Base-by-base conservation (phyloP, 1,140 invertebrate genomes). In the Cepaea nemoralis region DNA sequence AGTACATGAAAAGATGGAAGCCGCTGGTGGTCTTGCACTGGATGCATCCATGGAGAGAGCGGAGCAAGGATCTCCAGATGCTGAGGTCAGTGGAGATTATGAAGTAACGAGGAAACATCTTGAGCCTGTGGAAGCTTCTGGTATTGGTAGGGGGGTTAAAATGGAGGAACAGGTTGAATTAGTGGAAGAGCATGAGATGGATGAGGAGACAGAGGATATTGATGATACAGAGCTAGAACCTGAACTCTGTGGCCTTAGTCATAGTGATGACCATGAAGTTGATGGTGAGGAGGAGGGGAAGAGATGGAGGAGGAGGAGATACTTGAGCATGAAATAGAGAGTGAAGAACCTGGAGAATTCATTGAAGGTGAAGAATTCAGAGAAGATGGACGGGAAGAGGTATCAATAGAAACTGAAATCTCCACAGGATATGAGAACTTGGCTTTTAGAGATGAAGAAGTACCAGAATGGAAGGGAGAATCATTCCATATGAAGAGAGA, bases 391-490 rank as follows among this genome's bases (percentile, higher is more conserved):
- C 8, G 2, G 3, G 50, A 10, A 2, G 8, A 55, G 8, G 19
- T 55, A 19, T 10, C 8, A 16, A n/a, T n/a, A n/a, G 42, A 45
- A 10, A 16, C 8, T 16, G 70, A 73, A 74, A 77, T 80, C 70
- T 84, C 80, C 74, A 82, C 84, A 75, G 90, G 91, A 63, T 93
- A 91, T 90, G 92, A 93, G 80, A 93, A 93, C 85, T 91, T 91
- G 79, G 91, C 89, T 14, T 93, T 93, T 87, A 89, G 87, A 42
- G 92, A 91, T 31, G 91, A 91, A n/a, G 92, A 93, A 77, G 83
- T 83, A 59, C 90, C 90, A 90, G 19, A 76, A 48, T 50, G 55
- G 37, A 69, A 69, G 22, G n/a, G n/a, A 27, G 39, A 63, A 27
- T 63, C 55, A 50, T 42, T 55, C 10, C 78, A n/a, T 40, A 45